Percentiles rank a stretch among this genome's conserved stretches.
These are phyloP conservation scores for Drosophila paramelanica DNA, from an alignment of 2,888 invertebrate genomes.

Conservation along the genomic window DNA sequence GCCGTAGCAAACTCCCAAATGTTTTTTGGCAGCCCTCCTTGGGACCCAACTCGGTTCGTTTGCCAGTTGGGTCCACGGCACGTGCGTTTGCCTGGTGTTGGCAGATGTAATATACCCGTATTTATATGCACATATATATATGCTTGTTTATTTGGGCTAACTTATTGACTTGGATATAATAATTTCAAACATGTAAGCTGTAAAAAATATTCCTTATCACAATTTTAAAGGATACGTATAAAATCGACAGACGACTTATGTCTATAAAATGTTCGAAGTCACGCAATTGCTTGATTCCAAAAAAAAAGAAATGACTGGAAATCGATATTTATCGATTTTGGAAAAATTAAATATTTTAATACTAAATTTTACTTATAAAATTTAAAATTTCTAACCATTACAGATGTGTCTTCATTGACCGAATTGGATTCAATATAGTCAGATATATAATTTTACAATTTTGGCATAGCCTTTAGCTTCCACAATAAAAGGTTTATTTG, in stretches of 20 bases:
- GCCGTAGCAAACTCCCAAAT: background rate
- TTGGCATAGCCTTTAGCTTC: too few species aligned
- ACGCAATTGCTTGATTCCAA: background rate
- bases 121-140: conserved; percentile 3
- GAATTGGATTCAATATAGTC: background rate
- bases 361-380: too few species aligned
- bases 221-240: too few species aligned
- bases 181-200: conserved; percentile 1
- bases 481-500: background rate
- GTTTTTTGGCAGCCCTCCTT: conserved; percentile 19
- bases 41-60: conserved; percentile 2
- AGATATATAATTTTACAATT: too few species aligned
- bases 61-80: conserved; percentile 46
- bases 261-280: too few species aligned
- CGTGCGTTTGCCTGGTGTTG: conserved; percentile 19
- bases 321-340: too few species aligned
- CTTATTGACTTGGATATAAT: conserved; percentile 20
- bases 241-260: too few species aligned
- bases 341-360: too few species aligned
- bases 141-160: background rate
- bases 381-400: too few species aligned
- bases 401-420: too few species aligned
- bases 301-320: too few species aligned
- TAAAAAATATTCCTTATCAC: too few species aligned
- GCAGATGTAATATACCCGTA: conserved; percentile 7